phyloP scores from a whole-genome alignment of 2,113 vertebrate species.

The Panurus biarmicus region DNA sequence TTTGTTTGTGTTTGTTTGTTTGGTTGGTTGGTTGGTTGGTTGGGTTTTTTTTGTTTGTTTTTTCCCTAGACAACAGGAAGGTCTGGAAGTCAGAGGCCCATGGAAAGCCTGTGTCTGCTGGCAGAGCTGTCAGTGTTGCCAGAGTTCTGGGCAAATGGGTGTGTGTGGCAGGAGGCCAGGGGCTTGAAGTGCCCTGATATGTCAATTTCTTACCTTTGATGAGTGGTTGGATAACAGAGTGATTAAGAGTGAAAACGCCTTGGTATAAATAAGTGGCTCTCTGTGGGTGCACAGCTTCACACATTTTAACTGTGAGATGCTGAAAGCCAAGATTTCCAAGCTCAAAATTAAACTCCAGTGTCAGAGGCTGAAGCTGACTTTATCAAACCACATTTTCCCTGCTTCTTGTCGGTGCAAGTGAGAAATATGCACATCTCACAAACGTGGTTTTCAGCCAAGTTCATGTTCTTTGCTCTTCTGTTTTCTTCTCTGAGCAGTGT shows the following conservation, averaged over 20 bases:
- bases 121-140: not conserved
- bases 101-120: too few species aligned
- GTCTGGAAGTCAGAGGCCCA: not conserved
- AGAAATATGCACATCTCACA: not conserved
- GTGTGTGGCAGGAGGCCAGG: fast-evolving
- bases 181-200: fast-evolving
- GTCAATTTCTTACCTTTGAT: fast-evolving
- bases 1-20: too few species aligned
- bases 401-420: fast-evolving
- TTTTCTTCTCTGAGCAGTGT: not conserved
- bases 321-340: not conserved
- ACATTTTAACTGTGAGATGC: not conserved
- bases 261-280: not conserved
- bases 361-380: not conserved
- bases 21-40: too few species aligned
- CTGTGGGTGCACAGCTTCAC: too few species aligned
- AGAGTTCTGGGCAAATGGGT: not conserved
- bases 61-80: not conserved
- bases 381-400: not conserved
- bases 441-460: not conserved
- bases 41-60: not conserved
- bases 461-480: not conserved
- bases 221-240: not conserved
- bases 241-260: not conserved
- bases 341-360: not conserved